Evolutionary conservation across 64 coral and sea anemone genomes (phyloP).

Genomic region (Montipora foliosa): DNA sequence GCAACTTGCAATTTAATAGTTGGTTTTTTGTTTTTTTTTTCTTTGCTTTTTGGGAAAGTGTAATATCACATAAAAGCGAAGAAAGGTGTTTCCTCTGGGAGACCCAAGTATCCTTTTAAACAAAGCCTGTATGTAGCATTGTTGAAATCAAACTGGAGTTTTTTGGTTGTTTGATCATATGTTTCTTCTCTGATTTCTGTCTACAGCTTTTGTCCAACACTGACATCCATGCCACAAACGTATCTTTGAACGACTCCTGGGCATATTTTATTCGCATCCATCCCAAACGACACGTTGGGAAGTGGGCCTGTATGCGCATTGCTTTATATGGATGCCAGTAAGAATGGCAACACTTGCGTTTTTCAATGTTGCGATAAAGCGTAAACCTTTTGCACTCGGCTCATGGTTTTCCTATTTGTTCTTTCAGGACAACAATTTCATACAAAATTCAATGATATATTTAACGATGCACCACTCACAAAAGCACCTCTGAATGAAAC

Average conservation of each 20-base stretch:
- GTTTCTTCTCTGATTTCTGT: neutral
- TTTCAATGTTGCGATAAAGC: too few species aligned
- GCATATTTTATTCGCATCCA: slow-evolving; percentile 4
- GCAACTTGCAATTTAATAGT: too few species aligned
- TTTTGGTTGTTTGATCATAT: neutral
- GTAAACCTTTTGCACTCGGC: too few species aligned
- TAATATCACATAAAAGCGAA: too few species aligned
- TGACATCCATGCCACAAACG: neutral
- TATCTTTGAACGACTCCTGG: neutral
- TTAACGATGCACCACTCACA: neutral
- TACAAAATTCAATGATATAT: neutral
- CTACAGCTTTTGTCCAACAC: neutral
- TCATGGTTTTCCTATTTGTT: neutral
- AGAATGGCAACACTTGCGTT: too few species aligned
- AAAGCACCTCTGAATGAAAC: slow-evolving; percentile 5
- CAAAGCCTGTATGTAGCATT: neutral
- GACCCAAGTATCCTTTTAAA: too few species aligned
- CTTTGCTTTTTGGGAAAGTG: too few species aligned
- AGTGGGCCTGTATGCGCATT: slow-evolving; percentile 20
- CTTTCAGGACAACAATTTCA: neutral
- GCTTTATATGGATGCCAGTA: slow-evolving; percentile 37
- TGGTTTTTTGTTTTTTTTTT: too few species aligned
- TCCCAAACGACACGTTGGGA: neutral
- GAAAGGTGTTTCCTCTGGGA: too few species aligned
- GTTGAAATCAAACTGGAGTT: neutral